Conservation (phyloP, 2,888 invertebrate genomes). For the Lycocerus yunnanus region DNA sequence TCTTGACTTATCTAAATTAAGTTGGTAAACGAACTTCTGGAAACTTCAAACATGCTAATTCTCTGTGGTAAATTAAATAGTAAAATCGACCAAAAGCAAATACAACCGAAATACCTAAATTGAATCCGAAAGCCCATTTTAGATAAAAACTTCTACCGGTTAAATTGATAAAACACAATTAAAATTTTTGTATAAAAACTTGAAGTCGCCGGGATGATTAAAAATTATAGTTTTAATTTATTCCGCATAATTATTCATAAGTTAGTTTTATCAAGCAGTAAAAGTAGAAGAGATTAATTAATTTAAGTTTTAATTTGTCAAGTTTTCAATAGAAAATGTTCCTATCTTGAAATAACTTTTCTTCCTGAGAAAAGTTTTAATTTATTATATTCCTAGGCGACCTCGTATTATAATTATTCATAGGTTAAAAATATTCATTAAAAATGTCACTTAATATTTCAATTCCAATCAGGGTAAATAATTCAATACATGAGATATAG, state of each 20-base stretch:
- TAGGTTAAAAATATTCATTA: neutral
- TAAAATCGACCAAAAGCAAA: neutral
- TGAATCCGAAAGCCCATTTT: neutral
- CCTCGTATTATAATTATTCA: neutral
- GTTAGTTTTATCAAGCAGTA: neutral
- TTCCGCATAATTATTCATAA: neutral
- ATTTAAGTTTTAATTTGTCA: neutral
- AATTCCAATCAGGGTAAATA: too few relatives aligned
- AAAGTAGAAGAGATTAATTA: neutral
- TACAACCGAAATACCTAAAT: neutral
- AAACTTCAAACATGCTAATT: slow-evolving; percentile 4
- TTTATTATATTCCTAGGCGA: neutral
- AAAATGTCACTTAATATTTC: neutral
- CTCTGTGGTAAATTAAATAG: slow-evolving; percentile 6
- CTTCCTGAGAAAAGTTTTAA: neutral
- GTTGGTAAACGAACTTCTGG: slow-evolving; percentile 5
- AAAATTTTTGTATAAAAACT: neutral
- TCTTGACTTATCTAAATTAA: slow-evolving; percentile 8
- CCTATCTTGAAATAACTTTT: neutral
- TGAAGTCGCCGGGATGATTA: neutral
- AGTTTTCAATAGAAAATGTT: neutral
- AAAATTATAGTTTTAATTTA: neutral
- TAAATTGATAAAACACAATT: neutral
- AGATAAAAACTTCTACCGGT: neutral
- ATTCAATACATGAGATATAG: too few relatives aligned